Conservation (phyloP, 2,113 vertebrate genomes). For the Dryoscopus gambensis region DNA sequence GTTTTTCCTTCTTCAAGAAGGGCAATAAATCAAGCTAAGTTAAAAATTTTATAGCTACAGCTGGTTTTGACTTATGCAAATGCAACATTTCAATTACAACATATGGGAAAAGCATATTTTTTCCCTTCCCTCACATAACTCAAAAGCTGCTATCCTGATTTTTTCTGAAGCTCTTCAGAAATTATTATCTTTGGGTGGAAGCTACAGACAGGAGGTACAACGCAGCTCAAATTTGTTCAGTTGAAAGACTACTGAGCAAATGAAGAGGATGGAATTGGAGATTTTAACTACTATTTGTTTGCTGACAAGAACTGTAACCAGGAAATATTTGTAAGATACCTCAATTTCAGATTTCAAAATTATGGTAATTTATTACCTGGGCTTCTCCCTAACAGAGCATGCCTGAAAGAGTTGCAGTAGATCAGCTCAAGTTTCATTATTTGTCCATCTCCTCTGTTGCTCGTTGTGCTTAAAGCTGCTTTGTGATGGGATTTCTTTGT, state of each 20-base stretch:
- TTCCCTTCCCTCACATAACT: neutral
- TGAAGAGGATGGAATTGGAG: neutral
- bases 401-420: neutral
- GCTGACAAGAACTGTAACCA: neutral
- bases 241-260: neutral
- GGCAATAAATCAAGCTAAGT: slow-evolving; percentile 51
- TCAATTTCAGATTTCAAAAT: neutral
- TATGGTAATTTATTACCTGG: neutral
- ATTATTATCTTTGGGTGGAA: neutral
- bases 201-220: neutral
- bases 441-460: neutral
- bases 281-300: neutral
- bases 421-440: neutral
- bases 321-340: neutral
- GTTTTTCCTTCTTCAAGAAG: neutral
- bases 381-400: neutral
- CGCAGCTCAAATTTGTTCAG: neutral
- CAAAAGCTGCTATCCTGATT: neutral
- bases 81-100: slow-evolving; percentile 48
- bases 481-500: neutral
- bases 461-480: neutral
- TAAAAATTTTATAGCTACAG: slow-evolving; percentile 50
- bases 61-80: slow-evolving; percentile 62
- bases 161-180: neutral
- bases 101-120: slow-evolving; percentile 43